phyloP scores from a whole-genome alignment of 37 sponge, comb jelly and placozoan genomes.

The Cliona cf. orientalis region DNA sequence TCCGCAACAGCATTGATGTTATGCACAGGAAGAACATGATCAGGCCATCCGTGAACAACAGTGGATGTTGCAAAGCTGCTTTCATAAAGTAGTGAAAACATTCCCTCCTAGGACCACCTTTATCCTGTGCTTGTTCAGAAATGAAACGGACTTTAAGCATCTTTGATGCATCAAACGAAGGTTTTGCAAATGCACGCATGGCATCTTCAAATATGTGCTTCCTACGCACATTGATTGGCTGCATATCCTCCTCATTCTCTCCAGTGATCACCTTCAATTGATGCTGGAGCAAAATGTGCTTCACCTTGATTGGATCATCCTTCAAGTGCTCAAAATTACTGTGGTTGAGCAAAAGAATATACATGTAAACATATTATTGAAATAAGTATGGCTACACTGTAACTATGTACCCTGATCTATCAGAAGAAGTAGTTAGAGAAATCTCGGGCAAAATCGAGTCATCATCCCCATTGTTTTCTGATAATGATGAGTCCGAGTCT shows the following conservation, averaged over 20 bases:
- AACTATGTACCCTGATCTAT: background rate
- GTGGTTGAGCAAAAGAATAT: too few relatives aligned
- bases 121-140: constrained; percentile 43
- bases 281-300: constrained; percentile 32
- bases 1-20: constrained; percentile 31
- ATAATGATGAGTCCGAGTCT: too few relatives aligned
- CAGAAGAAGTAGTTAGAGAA: background rate
- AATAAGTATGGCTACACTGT: background rate
- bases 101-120: constrained; percentile 53
- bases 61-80: background rate
- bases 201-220: constrained; percentile 31
- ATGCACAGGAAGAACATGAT: constrained; percentile 35
- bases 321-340: background rate
- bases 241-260: constrained; percentile 20
- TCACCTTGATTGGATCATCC: background rate
- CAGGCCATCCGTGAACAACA: constrained; percentile 16
- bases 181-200: constrained; percentile 10
- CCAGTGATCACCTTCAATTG: constrained; percentile 14
- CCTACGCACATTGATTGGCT: constrained; percentile 27
- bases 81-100: constrained; percentile 26
- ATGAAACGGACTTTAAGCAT: constrained; percentile 32
- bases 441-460: too few relatives aligned
- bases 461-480: background rate
- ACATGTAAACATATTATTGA: too few relatives aligned
- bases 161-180: constrained; percentile 26